Evolutionary conservation across 1,140 invertebrate species (phyloP), one percentile per base, ranked within the genome.

Genomic region (Drosophila auraria): DNA sequence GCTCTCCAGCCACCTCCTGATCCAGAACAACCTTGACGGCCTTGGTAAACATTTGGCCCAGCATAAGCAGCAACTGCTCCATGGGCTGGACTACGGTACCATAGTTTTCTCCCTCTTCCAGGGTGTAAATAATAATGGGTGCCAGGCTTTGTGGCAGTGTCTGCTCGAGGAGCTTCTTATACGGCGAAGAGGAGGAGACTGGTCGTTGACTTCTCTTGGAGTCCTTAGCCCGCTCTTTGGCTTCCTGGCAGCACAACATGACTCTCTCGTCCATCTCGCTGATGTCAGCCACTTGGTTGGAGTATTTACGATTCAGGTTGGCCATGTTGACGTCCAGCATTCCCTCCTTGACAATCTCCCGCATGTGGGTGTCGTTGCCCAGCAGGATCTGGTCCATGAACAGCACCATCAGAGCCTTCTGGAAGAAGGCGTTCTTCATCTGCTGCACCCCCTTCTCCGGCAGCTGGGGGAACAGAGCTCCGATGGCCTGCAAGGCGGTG

Each of bases 201-300:
- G 9, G 15, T 4, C 23, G 6, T n/a, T 23, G 9, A 14, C n/a
- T 45, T 3, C 8, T n/a, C 2, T 56, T 42, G 5, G 65, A 33
- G 8, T 27, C 9, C 25, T 12, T 42, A 6, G 27, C 5, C 4
- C 27, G 30, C 8, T 33, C 12, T 9, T 33, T 68, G 5, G 23
- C 3, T 7, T 51, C 20, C n/a, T 49, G 17, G 36, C n/a, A 23
- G 17, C 23, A 33, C 12, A 72, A 94, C 94, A 99, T 98, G 92
- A 99, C 97, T 80, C 98, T 95, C 93, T 99, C 99, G 92, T 99
- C 99, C 94, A 99, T 98, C 94, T 99, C 98, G 5, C 98, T 98
- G 56, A 97, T 96, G 93, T 96, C 98, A 17, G 99, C 93, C 38
- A 99, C 96, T 93, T 97, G 97, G 59, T 96, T 96, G 91, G 98